Evolutionary conservation across 2,888 invertebrate species (phyloP), one percentile per base, ranked within the genome.

Genomic region (Incurvaria masculella): DNA sequence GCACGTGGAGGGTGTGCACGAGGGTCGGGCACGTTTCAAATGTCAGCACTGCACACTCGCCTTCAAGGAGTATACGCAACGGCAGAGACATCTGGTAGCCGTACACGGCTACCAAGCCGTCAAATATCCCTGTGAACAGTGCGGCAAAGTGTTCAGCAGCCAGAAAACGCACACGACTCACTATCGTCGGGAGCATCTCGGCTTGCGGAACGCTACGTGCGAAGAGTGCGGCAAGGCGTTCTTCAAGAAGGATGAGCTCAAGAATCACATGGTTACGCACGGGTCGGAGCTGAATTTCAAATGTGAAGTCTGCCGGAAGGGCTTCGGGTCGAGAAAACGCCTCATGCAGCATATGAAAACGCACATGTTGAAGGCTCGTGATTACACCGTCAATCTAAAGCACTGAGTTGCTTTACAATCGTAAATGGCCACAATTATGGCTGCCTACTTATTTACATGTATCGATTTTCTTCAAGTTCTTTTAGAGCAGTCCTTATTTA

Each of bases 151-250:
- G 0, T 76, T 75, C 27, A 72, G 73, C 16, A 59, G 72, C 1
- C 51, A 74, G 16, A 76, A 76, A 48, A 72, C 72, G 0, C 19
- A 74, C 1, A 64, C 72, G 63, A 74, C 73, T 18, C 76, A 76
- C 27, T 68, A 67, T 6, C 53, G 75, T 0, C 44, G 73, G 17
- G 68, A 68, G 1, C 75, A 76, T 55, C 55, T 72, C 41, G 73
- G 73, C 44, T 68, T 74, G 0, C 33, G 33, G 6, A n/a, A 33
- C 14, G 33, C 14, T n/a, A 3, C 8, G 33, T 33, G 33, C 14
- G 8, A 8, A n/a, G 14, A 14, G 14, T 33, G 33, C 14, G 14
- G 14, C 33, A 33, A 33, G 33, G 14, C 3, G 33, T 33, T 33
- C 14, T 33, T 14, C 33, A 11, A 3, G 11, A 33, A 33, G 14